A percentile compares a stretch with the other conserved stretches of the same genome.
phyloP scores from a whole-genome alignment of 2,797 vertebrate genomes.

The Siniperca undulata region DNA sequence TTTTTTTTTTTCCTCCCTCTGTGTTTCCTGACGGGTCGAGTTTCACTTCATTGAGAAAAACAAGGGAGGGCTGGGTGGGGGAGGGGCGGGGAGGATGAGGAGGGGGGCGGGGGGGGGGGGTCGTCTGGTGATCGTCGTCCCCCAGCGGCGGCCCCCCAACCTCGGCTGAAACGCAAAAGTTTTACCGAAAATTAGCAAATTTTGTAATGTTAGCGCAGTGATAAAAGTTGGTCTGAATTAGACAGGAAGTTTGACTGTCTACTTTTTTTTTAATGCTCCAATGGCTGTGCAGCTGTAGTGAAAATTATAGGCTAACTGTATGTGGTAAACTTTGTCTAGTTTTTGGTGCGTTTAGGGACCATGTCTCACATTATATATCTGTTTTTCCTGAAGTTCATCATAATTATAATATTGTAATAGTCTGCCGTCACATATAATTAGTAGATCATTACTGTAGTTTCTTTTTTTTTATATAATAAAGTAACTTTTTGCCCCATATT shows the following conservation, averaged over 20 bases:
- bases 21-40: constrained; percentile 80
- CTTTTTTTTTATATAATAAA: not conserved
- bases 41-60: constrained; percentile 91
- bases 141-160: not conserved
- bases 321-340: not conserved
- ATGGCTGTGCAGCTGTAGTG: accelerated
- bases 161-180: constrained; percentile 9
- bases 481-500: not conserved
- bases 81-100: constrained; percentile 1
- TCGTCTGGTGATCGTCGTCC: constrained; percentile 26
- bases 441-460: not conserved
- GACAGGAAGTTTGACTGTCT: not conserved
- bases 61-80: constrained; percentile 76
- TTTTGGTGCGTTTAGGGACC: constrained; percentile 19
- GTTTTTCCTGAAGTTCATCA: not conserved
- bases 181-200: accelerated
- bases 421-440: not conserved
- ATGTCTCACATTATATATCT: accelerated
- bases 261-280: not conserved
- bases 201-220: accelerated
- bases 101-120: not conserved
- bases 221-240: not conserved
- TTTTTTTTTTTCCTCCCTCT: constrained; percentile 44
- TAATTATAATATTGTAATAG: not conserved
- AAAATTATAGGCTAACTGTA: too few relatives aligned